Conservation (phyloP, 2,113 vertebrate genomes). For the Brienomyrus longianalis region DNA sequence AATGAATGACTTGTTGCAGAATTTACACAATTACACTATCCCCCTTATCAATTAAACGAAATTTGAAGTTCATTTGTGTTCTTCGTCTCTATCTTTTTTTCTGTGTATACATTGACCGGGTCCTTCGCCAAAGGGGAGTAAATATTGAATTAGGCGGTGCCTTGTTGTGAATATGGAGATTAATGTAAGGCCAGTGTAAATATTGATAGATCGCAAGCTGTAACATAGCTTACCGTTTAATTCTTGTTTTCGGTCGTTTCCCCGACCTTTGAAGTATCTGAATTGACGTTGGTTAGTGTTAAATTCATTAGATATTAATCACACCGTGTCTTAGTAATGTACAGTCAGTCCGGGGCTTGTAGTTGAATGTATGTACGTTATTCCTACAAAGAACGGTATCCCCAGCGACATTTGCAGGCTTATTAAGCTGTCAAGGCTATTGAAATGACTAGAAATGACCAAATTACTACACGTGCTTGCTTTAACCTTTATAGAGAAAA, state of each 20-base stretch:
- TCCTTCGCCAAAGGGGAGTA: slow-evolving; percentile 18
- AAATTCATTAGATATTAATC: background rate
- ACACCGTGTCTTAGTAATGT: background rate
- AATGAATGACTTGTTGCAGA: slow-evolving; percentile 24
- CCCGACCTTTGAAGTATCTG: slow-evolving; percentile 17
- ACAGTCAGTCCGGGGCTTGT: background rate
- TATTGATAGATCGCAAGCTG: slow-evolving; percentile 34
- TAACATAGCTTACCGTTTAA: background rate
- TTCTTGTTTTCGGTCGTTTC: slow-evolving; percentile 11
- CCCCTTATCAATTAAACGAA: background rate
- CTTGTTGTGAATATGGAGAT: slow-evolving; percentile 25
- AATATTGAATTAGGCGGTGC: slow-evolving; percentile 42
- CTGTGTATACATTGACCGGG: slow-evolving; percentile 8
- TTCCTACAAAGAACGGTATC: background rate
- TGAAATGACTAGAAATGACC: background rate
- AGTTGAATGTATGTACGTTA: background rate
- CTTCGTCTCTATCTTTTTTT: background rate
- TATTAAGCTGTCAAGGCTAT: background rate
- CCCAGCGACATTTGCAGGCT: background rate
- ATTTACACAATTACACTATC: slow-evolving; percentile 3
- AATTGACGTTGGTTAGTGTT: slow-evolving; percentile 8
- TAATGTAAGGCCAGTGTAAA: slow-evolving; percentile 41
- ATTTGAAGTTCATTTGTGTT: slow-evolving; percentile 2
- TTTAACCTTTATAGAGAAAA: background rate
- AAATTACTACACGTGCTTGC: background rate